phyloP scores from a whole-genome alignment of 2,113 vertebrate species.

The Mobula birostris region DNA sequence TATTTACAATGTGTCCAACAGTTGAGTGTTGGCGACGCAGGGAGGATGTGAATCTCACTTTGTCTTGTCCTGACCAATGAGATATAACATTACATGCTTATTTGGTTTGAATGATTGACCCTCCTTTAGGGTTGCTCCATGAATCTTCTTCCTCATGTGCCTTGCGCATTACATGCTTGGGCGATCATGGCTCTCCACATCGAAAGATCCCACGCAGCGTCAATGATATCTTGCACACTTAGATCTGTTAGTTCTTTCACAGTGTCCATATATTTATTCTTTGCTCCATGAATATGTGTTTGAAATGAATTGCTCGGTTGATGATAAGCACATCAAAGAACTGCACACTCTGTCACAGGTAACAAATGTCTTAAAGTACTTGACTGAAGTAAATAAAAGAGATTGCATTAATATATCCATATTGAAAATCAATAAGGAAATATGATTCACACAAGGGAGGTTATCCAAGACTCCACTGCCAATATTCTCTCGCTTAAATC shows the following conservation, averaged over 20 bases:
- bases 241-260: no score
- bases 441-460: neutral
- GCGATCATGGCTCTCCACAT: no score
- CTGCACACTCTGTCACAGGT: neutral
- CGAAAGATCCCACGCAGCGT: no score
- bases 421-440: neutral
- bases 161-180: no score
- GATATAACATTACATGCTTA: neutral
- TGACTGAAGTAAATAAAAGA: neutral
- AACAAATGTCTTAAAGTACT: neutral
- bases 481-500: no score
- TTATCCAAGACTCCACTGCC: no score
- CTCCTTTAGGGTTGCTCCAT: neutral
- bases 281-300: neutral
- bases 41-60: neutral
- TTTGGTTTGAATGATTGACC: neutral
- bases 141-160: neutral
- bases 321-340: neutral
- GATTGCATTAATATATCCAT: neutral
- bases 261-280: no score
- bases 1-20: no score
- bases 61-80: neutral
- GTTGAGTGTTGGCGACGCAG: no score
- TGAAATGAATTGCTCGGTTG: neutral
- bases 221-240: no score